Evolutionary conservation across 35 echinoderm and acorn worm genomes (phyloP).

Genomic region (Nesometra sesokonis): DNA sequence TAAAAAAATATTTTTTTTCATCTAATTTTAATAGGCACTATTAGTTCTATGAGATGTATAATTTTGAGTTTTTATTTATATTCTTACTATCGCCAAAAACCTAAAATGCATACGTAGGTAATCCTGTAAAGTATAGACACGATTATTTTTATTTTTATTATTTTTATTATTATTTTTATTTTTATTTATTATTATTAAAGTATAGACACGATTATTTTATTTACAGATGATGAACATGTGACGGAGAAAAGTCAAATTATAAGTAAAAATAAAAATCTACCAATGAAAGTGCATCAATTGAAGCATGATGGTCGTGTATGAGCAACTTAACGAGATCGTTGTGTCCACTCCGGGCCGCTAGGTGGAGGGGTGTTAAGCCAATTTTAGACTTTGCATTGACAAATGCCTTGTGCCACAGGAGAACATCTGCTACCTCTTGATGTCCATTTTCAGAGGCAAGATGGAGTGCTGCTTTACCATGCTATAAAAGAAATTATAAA

Average conservation of each 20-base stretch:
- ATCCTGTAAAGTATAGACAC: too few species aligned
- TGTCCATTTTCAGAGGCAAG: conserved; percentile 94
- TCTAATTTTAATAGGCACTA: too few species aligned
- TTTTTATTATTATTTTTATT: conserved; percentile 86
- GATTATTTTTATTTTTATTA: too few species aligned
- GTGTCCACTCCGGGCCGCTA: conserved; percentile 81
- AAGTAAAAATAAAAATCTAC: conserved; percentile 16
- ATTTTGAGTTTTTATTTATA: too few species aligned
- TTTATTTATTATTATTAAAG: too few species aligned
- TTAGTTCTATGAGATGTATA: too few species aligned
- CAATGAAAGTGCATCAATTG: conserved; percentile 93
- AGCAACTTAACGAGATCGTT: conserved; percentile 72
- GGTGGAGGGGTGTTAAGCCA: conserved; percentile 79
- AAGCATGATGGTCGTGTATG: conserved; percentile 55
- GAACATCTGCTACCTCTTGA: conserved; percentile 58
- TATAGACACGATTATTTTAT: too few species aligned
- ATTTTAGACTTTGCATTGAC: conserved; percentile 99
- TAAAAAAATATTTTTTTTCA: too few species aligned
- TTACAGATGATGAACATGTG: too few species aligned
- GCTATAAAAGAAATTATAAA: conserved; percentile 22
- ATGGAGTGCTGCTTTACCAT: conserved; percentile 95
- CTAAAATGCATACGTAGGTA: too few species aligned
- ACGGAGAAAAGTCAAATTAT: too few species aligned
- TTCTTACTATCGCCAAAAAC: too few species aligned
- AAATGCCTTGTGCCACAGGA: conserved; percentile 88